These are phyloP conservation scores for Drosophila neutralis DNA, from an alignment of 2,888 invertebrate genomes.

Conservation along the genomic window DNA sequence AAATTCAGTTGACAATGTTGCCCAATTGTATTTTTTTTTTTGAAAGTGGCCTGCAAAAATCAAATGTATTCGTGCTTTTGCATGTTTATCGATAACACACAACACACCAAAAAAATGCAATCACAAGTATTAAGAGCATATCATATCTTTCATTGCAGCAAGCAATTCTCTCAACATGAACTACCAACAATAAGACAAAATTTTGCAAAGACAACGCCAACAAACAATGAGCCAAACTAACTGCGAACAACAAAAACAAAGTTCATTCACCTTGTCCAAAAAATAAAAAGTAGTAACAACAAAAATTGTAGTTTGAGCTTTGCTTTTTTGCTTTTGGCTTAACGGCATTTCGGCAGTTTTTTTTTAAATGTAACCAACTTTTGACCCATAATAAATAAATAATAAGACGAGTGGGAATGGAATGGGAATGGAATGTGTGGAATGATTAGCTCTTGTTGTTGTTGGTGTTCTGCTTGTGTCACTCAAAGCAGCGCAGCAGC, in stretches of 20 bases:
- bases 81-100: slow-evolving; percentile 43
- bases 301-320: slow-evolving; percentile 29
- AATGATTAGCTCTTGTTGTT: slow-evolving; percentile 2
- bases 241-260: slow-evolving; percentile 41
- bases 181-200: slow-evolving; percentile 34
- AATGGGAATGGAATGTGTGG: slow-evolving; percentile 32
- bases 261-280: slow-evolving; percentile 78
- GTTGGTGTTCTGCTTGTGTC: slow-evolving; percentile 36
- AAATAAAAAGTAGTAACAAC: slow-evolving; percentile 13
- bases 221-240: slow-evolving; percentile 32
- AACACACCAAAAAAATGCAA: not conserved
- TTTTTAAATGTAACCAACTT: slow-evolving; percentile 66
- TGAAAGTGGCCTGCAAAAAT: slow-evolving; percentile 33
- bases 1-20: slow-evolving; percentile 28
- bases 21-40: slow-evolving; percentile 24
- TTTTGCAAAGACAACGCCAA: slow-evolving; percentile 40
- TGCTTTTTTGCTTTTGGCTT: slow-evolving; percentile 41
- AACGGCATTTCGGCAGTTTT: slow-evolving; percentile 37
- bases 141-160: not conserved
- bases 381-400: slow-evolving; percentile 71
- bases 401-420: slow-evolving; percentile 35
- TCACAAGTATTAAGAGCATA: slow-evolving; percentile 10
- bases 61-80: slow-evolving; percentile 11
- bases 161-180: slow-evolving; percentile 11
- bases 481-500: slow-evolving; percentile 30